A percentile compares a stretch with the other conserved stretches of the same genome.
Evolutionary conservation across 2,113 vertebrate genomes (phyloP).

Genomic region (Aegotheles bennettii): DNA sequence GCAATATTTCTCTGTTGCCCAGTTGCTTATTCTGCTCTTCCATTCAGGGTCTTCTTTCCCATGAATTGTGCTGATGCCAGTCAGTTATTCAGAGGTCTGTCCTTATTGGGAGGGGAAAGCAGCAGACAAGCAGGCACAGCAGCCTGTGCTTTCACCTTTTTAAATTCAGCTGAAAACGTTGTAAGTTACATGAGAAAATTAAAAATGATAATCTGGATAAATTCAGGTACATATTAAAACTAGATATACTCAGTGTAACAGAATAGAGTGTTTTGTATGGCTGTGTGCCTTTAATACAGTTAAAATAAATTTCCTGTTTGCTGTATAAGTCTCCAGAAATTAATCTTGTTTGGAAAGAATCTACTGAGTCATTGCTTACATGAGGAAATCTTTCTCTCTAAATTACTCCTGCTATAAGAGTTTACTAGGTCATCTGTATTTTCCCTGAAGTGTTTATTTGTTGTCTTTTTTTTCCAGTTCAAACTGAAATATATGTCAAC

Average conservation of each 20-base stretch:
- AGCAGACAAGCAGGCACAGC: background rate
- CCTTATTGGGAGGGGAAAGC: background rate
- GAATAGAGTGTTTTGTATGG: background rate
- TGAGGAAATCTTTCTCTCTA: background rate
- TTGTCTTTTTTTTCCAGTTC: background rate
- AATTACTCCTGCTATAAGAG: background rate
- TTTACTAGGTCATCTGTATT: background rate
- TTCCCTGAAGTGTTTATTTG: background rate
- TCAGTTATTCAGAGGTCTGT: background rate
- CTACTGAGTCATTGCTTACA: background rate
- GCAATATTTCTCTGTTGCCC: background rate
- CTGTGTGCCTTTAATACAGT: background rate
- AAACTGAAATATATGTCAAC: background rate
- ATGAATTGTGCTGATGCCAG: background rate
- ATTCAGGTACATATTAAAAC: background rate
- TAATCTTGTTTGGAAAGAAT: background rate
- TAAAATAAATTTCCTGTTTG: background rate
- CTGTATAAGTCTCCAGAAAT: background rate
- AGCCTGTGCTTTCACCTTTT: background rate
- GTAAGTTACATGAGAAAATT: background rate
- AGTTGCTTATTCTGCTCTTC: background rate
- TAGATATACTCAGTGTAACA: background rate
- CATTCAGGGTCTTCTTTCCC: background rate
- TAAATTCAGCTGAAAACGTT: background rate
- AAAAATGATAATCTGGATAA: background rate